Percentiles rank a stretch among this genome's conserved stretches.
phyloP scores from a whole-genome alignment of 2,888 invertebrate species.

The Drosophila peninsularis region DNA sequence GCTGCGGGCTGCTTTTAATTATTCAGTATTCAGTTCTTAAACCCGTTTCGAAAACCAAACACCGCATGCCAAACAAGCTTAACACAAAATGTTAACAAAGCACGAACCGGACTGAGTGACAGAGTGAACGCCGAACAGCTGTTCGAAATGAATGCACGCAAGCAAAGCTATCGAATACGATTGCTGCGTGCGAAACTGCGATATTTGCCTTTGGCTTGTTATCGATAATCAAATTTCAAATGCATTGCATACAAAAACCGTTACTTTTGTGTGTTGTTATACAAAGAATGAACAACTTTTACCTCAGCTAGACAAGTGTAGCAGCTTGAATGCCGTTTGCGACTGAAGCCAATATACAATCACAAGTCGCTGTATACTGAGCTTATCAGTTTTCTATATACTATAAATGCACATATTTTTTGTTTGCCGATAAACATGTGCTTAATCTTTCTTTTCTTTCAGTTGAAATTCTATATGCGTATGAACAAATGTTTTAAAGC shows the following conservation, averaged over 20 bases:
- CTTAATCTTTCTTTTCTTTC: neutral
- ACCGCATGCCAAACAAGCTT: conserved; percentile 39
- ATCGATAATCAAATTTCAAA: conserved; percentile 19
- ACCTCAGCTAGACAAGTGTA: conserved; percentile 56
- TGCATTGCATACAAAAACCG: neutral
- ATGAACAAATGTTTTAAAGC: neutral
- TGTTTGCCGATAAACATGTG: conserved; percentile 17
- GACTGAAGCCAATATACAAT: conserved; percentile 46
- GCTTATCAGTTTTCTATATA: conserved; percentile 39
- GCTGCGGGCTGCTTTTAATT: conserved; percentile 40
- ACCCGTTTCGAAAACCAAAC: conserved; percentile 55
- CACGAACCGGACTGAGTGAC: conserved; percentile 16
- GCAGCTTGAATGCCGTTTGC: conserved; percentile 45
- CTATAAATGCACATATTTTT: neutral
- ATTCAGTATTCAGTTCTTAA: conserved; percentile 49
- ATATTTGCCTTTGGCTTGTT: neutral
- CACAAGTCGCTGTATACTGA: conserved; percentile 20
- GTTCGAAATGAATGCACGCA: conserved; percentile 27
- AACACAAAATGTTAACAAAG: conserved; percentile 16
- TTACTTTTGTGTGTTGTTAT: neutral
- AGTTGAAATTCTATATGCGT: neutral
- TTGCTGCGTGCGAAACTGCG: conserved; percentile 21
- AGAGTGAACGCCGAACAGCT: conserved; percentile 37
- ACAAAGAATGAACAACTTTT: neutral
- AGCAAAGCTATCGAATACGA: conserved; percentile 10